Evolutionary conservation across 2,888 invertebrate species (phyloP).

Genomic region (Pseudolycoriella hygida): DNA sequence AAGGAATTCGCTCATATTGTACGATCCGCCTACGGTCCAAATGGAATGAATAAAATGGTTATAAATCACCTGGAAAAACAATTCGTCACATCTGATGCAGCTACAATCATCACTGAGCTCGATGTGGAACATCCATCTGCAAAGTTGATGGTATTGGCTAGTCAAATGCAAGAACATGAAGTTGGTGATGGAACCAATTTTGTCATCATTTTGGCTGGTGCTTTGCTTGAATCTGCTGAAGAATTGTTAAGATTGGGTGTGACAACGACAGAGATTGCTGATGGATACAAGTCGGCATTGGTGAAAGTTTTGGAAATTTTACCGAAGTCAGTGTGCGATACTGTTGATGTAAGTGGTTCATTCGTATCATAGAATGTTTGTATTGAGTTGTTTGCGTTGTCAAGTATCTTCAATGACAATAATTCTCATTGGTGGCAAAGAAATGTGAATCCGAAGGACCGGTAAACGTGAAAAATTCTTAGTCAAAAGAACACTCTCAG

Average conservation of each 20-base stretch:
- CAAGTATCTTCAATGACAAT: neutral
- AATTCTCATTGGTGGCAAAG: neutral
- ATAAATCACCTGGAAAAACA: slow-evolving; percentile 98
- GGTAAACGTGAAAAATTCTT: no score
- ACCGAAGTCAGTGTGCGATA: slow-evolving; percentile 59
- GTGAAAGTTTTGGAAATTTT: slow-evolving; percentile 80
- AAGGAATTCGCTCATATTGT: slow-evolving; percentile 89
- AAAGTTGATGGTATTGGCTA: slow-evolving; percentile 86
- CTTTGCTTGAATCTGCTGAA: slow-evolving; percentile 80
- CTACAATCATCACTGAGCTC: slow-evolving; percentile 87
- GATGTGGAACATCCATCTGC: slow-evolving; percentile 98
- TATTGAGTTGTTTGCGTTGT: no score
- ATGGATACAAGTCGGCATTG: slow-evolving; percentile 83
- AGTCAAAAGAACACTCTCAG: no score
- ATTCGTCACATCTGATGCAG: slow-evolving; percentile 98
- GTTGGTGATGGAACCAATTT: slow-evolving; percentile 99
- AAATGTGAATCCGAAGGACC: no score
- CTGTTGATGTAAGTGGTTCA: slow-evolving; percentile 41
- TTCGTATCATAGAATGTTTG: no score
- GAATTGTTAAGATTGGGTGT: slow-evolving; percentile 85
- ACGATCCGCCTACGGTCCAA: slow-evolving; percentile 91
- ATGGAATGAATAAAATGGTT: slow-evolving; percentile 99
- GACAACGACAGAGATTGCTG: slow-evolving; percentile 90
- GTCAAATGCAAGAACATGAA: slow-evolving; percentile 97
- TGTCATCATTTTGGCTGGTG: slow-evolving; percentile 86